Percentiles rank a stretch among this genome's conserved stretches.
phyloP scores from a whole-genome alignment of 2,888 invertebrate species.

The Cantharis nigra region DNA sequence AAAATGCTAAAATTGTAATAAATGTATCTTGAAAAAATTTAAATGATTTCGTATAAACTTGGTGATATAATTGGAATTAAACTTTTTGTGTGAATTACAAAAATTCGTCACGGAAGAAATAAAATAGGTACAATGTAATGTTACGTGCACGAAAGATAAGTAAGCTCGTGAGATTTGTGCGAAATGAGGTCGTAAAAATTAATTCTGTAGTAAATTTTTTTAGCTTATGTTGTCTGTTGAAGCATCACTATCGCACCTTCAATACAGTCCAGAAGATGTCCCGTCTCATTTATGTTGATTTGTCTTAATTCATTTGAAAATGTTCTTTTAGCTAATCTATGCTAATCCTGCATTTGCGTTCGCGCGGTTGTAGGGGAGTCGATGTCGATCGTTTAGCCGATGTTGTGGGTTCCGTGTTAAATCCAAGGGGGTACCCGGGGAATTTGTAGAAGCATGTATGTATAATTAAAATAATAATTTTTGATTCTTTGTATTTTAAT shows the following conservation, averaged over 20 bases:
- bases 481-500: too few relatives aligned
- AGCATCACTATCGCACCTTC: not conserved
- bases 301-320: too few relatives aligned
- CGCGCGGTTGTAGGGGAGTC: too few relatives aligned
- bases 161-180: not conserved
- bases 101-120: not conserved
- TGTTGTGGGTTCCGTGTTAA: too few relatives aligned
- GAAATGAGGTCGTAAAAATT: not conserved
- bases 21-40: not conserved
- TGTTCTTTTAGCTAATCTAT: too few relatives aligned
- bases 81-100: not conserved
- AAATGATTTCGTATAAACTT: not conserved
- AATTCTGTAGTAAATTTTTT: not conserved
- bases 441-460: too few relatives aligned
- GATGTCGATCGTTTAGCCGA: too few relatives aligned
- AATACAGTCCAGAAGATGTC: not conserved
- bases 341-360: too few relatives aligned
- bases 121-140: not conserved
- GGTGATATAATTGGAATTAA: not conserved
- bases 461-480: too few relatives aligned
- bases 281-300: too few relatives aligned
- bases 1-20: not conserved
- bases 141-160: not conserved
- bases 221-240: not conserved
- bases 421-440: too few relatives aligned